Base-by-base conservation (phyloP, 2,113 vertebrate species). In the Eulacestoma nigropectus region DNA sequence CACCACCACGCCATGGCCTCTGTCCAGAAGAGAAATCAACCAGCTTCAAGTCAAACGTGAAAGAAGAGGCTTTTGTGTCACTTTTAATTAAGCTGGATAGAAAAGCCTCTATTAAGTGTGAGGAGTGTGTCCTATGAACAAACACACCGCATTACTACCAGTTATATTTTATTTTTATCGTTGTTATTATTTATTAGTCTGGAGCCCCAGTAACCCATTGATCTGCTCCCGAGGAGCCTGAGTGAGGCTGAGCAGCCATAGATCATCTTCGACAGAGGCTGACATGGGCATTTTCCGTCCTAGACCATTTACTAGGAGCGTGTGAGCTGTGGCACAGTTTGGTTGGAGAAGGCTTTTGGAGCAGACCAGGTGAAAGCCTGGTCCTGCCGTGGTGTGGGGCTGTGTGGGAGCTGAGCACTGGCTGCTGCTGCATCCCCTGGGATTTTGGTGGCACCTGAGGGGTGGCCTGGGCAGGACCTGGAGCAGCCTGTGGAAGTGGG, bases 101-200 rank as follows among this genome's bases (percentile, higher is more conserved):
- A 59, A 41, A 80, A 70, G 46, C 72, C 57, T 83, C 59, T 21
- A 2, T 49, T 37, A 44, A 60, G 14, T 8, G 56, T 67, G 63
- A 86, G 83, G 37, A 33, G 50, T 37, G 50, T 16, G 57, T 39
- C 79, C 33, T 44, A 1, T 13, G 59, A 62, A 69, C 4, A 53
- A 78, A 62, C 73, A 69, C 39, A 29, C 12, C 0, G 5, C 39
- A 5, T 41, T 91, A 9, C 52, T 60, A 14, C 56, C 64, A 27
- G 53, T 83, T 84, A 4, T 44, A 63, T 77, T 93, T 96, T 90
- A 74, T 77, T 93, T 84, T 96, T 79, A 91, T 62, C 39, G 14
- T 39, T 76, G 84, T 55, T 95, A 50, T 89, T 93, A 91, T 95
- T 96, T 95, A 95, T 88, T 86, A 75, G 93, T 25, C 79, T 96